Evolutionary conservation across 2,888 invertebrate genomes (phyloP), one percentile per base, ranked within the genome.

Genomic region (Lasioglossum leucozonium): DNA sequence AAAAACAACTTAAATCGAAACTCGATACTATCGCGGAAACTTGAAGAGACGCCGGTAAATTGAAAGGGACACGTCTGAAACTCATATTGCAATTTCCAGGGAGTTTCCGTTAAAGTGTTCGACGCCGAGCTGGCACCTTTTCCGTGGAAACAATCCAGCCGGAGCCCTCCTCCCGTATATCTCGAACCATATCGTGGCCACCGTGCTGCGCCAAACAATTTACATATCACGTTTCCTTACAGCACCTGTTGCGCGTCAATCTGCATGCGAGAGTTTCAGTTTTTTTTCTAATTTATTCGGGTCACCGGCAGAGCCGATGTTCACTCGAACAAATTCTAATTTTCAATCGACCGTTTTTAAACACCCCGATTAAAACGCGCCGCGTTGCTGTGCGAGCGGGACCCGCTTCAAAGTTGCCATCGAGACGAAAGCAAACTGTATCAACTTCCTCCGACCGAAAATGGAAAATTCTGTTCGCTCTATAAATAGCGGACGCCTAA

Each of bases 161-260:
- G 16, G 16, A 37, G n/a, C 67, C 18, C 51, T 22, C 51, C 51
- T n/a, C 51, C 18, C 37, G 67, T 42, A 71, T 72, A 72, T 72
- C 72, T 22, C 6, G 30, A 72, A 72, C 44, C 30, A 47, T 72
- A 72, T 72, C 72, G 72, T 30, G 72, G 22, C 26, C 44, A 44
- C 42, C 44, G 71, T 44, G 71, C n/a, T 34, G 34, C 71, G 71
- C 72, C 47, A 72, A 72, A 72, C 47, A 72, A 75, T 74, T 78
- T 72, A 44, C 77, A 77, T 74, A 58, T 79, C 79, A 69, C 62
- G 62, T 62, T 72, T 73, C 82, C 77, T 81, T 84, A 55, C 40
- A 26, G 77, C 87, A 87, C 86, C 82, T 87, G 87, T 87, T 87
- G 87, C 87, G 51, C 77, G 47, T 16, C 40, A 77, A 87, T 73